Evolutionary conservation across 2,797 vertebrate genomes (phyloP).

Genomic region (Lacerta bilineata): DNA sequence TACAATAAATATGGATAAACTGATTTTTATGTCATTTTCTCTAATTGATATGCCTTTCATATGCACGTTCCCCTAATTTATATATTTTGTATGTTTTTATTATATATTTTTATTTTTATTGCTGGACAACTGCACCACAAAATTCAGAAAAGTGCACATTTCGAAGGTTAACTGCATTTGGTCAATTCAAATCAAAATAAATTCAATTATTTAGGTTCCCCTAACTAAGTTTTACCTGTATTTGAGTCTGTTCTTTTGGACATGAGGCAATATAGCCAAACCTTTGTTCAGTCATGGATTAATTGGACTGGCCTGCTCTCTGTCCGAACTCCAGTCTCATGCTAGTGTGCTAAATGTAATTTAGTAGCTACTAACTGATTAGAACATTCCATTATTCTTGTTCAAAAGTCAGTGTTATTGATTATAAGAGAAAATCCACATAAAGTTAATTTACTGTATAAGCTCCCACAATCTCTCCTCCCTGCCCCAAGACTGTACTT

Average conservation of each 20-base stretch:
- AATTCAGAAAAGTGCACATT: too few relatives aligned
- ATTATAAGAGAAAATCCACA: constrained; percentile 13
- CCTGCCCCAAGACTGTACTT: not conserved
- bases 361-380: not conserved
- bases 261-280: not conserved
- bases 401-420: constrained; percentile 14
- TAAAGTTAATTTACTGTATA: not conserved
- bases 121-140: too few relatives aligned
- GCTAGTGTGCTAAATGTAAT: not conserved
- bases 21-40: too few relatives aligned
- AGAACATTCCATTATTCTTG: not conserved
- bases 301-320: not conserved
- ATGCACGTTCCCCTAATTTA: too few relatives aligned
- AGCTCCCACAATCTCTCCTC: constrained; percentile 11
- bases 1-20: not conserved
- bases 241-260: too few relatives aligned
- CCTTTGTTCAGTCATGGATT: not conserved
- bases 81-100: too few relatives aligned
- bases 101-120: too few relatives aligned
- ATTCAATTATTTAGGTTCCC: too few relatives aligned
- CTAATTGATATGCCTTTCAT: too few relatives aligned
- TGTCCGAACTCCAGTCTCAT: not conserved
- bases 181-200: too few relatives aligned
- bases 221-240: too few relatives aligned
- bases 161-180: too few relatives aligned